Conservation (phyloP, 2,113 vertebrate species). For the Phalacrocorax aristotelis region DNA sequence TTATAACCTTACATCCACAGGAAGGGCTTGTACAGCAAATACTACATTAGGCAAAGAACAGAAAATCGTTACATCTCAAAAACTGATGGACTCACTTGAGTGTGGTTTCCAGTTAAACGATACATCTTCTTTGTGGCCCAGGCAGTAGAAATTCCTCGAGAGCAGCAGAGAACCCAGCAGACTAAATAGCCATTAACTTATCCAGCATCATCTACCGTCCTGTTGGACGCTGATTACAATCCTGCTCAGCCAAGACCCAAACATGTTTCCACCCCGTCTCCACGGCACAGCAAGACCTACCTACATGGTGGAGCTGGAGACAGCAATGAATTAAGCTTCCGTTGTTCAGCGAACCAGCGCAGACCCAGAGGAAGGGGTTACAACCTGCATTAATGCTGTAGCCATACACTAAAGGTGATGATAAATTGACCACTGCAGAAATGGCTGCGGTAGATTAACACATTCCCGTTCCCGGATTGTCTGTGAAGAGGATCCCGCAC, state of each 20-base stretch:
- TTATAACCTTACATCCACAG: background rate
- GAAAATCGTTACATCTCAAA: background rate
- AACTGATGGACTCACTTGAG: background rate
- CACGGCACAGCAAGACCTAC: background rate
- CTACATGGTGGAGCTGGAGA: background rate
- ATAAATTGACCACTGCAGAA: background rate
- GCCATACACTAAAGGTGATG: background rate
- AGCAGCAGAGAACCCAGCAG: background rate
- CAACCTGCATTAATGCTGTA: background rate
- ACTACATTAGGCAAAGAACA: background rate
- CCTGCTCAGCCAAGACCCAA: background rate
- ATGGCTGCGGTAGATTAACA: background rate
- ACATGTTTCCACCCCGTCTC: background rate
- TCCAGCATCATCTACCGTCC: background rate
- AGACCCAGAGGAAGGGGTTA: background rate
- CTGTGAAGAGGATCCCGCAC: background rate
- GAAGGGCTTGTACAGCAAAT: background rate
- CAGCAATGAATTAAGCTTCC: background rate
- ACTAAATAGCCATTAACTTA: background rate
- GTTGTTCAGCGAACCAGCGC: rapidly evolving
- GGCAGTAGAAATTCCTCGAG: background rate
- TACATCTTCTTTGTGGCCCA: background rate
- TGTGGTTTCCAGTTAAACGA: background rate
- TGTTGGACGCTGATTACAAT: background rate
- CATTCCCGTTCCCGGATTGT: background rate